Evolutionary conservation across 2,797 vertebrate genomes (phyloP), one percentile per base, ranked within the genome.

Genomic region (Poliocrania exsul): DNA sequence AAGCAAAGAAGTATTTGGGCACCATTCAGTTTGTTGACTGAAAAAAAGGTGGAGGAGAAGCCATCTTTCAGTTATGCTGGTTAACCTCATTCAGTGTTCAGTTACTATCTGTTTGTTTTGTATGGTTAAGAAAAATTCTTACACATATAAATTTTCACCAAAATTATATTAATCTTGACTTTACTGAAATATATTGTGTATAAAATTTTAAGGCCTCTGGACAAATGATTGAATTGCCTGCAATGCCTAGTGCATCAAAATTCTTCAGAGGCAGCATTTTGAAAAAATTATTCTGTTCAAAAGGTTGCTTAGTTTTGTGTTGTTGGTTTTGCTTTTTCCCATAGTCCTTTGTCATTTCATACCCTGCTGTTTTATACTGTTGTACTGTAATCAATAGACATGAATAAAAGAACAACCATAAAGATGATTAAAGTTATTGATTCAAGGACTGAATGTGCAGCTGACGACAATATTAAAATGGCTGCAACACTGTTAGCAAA

Each of bases 341-440:
- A 2, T 38, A 64, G 9, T 60, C 5, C n/a, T 66, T 40, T 64
- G 26, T 33, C 5, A 49, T 92, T 95, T 94, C 23, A 57, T 86
- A 80, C 46, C 10, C 16, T 94, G 0, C 8, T 25, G 9, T 56
- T 37, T 50, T 72, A 21, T 56, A 24, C 23, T 65, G 40, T 64
- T 44, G 54, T 73, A 72, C 40, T 56, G 14, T 57, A 85, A 92
- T 93, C 90, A 95, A 95, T 95, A 88, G 11, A 60, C 50, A 84
- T 80, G 74, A 93, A 94, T 94, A 90, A 87, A 94, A 93, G 42
- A 82, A 33, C 66, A 80, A n/a, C 69, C 58, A 74, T 92, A 89
- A 96, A 74, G 50, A 93, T 81, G 53, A 95, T 92, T 94, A 85
- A 92, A 92, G 15, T 58, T 89, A 78, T 94, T 92, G 93, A 88